Base-by-base conservation (phyloP, 2,888 invertebrate genomes). In the Lithophane ornitopus region DNA sequence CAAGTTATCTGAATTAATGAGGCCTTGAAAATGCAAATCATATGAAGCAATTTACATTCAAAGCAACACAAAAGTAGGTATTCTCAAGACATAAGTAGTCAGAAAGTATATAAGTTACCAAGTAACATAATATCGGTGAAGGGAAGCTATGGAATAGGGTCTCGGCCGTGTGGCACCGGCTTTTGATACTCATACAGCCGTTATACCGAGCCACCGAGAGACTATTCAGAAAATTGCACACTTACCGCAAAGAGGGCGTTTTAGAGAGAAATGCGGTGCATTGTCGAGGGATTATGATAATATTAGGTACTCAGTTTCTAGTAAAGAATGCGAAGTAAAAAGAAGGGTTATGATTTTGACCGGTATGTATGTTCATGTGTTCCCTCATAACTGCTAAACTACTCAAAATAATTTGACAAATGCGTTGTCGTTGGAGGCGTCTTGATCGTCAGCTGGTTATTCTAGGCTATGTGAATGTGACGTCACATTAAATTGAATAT, bases 111-210 rank as follows among this genome's bases (percentile, higher is more conserved):
- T 39, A 12, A 67, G 74, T 69, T 41, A 41, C 49, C 26, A 34
- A 34, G 62, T 61, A 61, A 49, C 8, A 14, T 28, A 46, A 61
- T 61, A 78, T 49, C 9, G 19, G 85, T 84, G 85, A 84, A 84
- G 72, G 83, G 85, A 85, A 39, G 4, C 62, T 28, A 54, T n/a
- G 74, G 73, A 84, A 74, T 67, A 63, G 59, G 83, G 83, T 81
- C 85, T 76, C 63, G 83, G 76, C 70, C 83, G 70, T 46, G 28
- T 34, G 26, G 46, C 58, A 68, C 59, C 46, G 74, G 61, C 44
- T 81, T 74, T 71, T 76, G 68, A 68, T 34, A 59, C n/a, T 61
- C 28, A 46, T 14, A 61, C 16, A n/a, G 28, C 72, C 59, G 0
- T 9, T 59, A 19, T 14, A 26, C 34, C 28, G 16, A 66, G 28